These are phyloP conservation scores for Manacus vitellinus DNA, from an alignment of 2,113 vertebrate genomes.

Conservation along the genomic window DNA sequence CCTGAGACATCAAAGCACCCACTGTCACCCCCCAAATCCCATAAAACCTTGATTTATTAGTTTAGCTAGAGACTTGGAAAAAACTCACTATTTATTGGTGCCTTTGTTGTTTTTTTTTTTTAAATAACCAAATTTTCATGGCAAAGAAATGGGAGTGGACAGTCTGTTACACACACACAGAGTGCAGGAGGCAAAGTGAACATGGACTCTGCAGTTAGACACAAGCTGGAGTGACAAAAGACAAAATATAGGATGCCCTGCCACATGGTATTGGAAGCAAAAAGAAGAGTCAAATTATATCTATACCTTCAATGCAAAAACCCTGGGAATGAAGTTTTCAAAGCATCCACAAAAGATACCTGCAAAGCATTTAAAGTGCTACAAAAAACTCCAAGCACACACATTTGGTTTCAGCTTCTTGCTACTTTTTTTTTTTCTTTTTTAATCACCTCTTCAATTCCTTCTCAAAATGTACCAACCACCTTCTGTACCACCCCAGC, in stretches of 20 bases:
- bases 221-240: background rate
- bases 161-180: background rate
- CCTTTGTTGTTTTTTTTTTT: background rate
- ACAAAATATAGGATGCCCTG: rapidly evolving
- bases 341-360: background rate
- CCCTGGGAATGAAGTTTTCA: background rate
- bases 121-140: background rate
- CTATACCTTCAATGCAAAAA: background rate
- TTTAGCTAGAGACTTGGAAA: background rate
- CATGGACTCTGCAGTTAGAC: background rate
- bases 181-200: background rate
- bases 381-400: no score
- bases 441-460: background rate
- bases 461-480: background rate
- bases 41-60: background rate
- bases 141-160: background rate
- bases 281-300: background rate
- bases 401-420: background rate
- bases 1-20: background rate
- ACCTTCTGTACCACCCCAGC: background rate
- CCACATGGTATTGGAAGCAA: background rate
- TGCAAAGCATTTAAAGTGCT: background rate
- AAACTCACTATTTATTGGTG: background rate
- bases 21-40: background rate
- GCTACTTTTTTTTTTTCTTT: background rate